A percentile compares a stretch with the other conserved stretches of the same genome.
Conservation (phyloP, 2,113 vertebrate genomes). For the Chitala chitala region DNA sequence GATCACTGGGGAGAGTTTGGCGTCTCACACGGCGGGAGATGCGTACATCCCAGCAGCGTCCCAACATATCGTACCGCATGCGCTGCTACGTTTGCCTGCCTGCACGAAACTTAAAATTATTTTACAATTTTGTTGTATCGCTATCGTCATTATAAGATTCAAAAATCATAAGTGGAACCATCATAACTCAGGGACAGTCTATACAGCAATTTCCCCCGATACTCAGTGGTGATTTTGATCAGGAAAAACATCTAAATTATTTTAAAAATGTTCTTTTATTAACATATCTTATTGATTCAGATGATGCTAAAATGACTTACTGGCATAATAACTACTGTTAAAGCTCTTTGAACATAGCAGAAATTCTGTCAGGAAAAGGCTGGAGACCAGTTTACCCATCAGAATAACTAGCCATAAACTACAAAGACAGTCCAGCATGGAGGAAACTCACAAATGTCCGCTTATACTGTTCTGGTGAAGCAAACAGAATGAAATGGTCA, state of each 20-base stretch:
- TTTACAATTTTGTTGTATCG: no score
- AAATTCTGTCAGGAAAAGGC: slow-evolving; percentile 45
- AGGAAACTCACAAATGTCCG: slow-evolving; percentile 37
- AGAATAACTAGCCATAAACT: slow-evolving; percentile 46
- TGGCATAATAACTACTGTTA: slow-evolving; percentile 49
- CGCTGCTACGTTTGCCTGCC: no score
- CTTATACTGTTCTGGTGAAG: slow-evolving; percentile 14
- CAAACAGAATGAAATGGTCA: slow-evolving; percentile 25
- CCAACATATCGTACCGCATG: no score
- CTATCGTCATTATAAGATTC: no score
- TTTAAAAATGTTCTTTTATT: slow-evolving; percentile 54
- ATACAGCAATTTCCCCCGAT: slow-evolving; percentile 81
- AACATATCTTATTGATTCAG: slow-evolving; percentile 47
- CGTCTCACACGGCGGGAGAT: no score
- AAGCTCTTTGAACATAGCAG: slow-evolving; percentile 50
- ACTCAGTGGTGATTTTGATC: slow-evolving; percentile 84
- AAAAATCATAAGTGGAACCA: no score
- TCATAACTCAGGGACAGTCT: no score
- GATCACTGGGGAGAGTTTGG: no score
- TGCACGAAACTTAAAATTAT: no score
- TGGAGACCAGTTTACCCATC: slow-evolving; percentile 49
- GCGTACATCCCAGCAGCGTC: no score
- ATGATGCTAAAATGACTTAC: slow-evolving; percentile 58
- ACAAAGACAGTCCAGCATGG: slow-evolving; percentile 47
- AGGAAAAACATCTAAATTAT: slow-evolving; percentile 58